A percentile compares a stretch with the other conserved stretches of the same genome.
These are phyloP conservation scores for Drosophila biarmipes DNA, from an alignment of 1,140 invertebrate species.

Conservation along the genomic window DNA sequence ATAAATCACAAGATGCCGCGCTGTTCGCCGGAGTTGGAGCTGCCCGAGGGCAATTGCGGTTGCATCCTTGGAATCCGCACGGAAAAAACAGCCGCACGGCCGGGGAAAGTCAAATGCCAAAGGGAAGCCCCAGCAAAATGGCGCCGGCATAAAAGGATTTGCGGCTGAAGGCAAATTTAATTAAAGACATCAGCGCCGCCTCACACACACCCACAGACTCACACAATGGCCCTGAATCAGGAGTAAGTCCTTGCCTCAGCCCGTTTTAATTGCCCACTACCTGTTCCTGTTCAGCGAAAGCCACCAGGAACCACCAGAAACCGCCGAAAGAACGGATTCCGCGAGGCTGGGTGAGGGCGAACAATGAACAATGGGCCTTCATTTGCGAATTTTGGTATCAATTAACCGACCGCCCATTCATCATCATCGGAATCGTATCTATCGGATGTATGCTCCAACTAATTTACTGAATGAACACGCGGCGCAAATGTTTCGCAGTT, in stretches of 20 bases:
- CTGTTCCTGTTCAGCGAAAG: not conserved
- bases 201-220: conserved; percentile 19
- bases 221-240: conserved; percentile 36
- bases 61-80: conserved; percentile 60
- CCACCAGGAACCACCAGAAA: not conserved
- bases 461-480: conserved; percentile 67
- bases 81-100: conserved; percentile 3
- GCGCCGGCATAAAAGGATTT: conserved; percentile 75
- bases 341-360: not conserved
- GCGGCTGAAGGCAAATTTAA: conserved; percentile 76
- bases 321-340: not conserved
- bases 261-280: conserved; percentile 53
- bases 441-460: conserved; percentile 74
- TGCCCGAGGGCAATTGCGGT: conserved; percentile 47
- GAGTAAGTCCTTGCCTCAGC: conserved; percentile 26
- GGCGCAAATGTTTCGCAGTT: conserved; percentile 58
- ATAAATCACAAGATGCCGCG: conserved; percentile 79
- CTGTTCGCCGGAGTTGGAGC: conserved; percentile 22
- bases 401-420: conserved; percentile 58
- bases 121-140: conserved; percentile 61
- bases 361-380: conserved; percentile 45
- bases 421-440: conserved; percentile 52
- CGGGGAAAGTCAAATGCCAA: conserved; percentile 53
- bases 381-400: conserved; percentile 54
- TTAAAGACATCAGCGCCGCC: conserved; percentile 70